Percentiles rank a stretch among this genome's conserved stretches.
Evolutionary conservation across 2,888 invertebrate genomes (phyloP).

Genomic region (Abrostola tripartita): DNA sequence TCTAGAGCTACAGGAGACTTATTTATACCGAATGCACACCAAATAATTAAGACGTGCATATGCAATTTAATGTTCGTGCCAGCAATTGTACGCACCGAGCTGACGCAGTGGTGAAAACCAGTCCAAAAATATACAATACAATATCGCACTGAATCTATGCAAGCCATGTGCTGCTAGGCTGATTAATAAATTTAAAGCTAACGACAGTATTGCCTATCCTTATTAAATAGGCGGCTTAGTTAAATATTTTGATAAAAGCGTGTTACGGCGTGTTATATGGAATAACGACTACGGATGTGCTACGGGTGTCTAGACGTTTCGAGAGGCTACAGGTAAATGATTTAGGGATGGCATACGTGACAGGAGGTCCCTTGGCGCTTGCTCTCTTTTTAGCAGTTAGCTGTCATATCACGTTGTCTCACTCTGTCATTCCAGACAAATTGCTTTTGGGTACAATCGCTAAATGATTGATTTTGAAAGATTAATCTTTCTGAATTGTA

Average conservation of each 20-base stretch:
- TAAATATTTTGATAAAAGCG: slow-evolving; percentile 31
- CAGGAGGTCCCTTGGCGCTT: not conserved
- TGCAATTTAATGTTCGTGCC: slow-evolving; percentile 49
- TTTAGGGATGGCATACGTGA: not conserved
- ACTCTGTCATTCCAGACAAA: not conserved
- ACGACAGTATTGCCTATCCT: slow-evolving; percentile 27
- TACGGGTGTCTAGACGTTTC: not conserved
- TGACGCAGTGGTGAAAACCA: slow-evolving; percentile 69
- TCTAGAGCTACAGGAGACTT: slow-evolving; percentile 36
- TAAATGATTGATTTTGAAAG: not conserved
- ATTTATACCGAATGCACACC: slow-evolving; percentile 40
- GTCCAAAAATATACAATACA: slow-evolving; percentile 75
- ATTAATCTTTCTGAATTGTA: slow-evolving; percentile 1
- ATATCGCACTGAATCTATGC: slow-evolving; percentile 50
- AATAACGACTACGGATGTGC: not conserved
- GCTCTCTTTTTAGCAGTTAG: not conserved
- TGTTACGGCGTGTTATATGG: not conserved
- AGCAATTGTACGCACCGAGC: slow-evolving; percentile 53
- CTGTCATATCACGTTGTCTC: not conserved
- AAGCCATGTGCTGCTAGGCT: slow-evolving; percentile 31
- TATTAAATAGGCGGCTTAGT: slow-evolving; percentile 34
- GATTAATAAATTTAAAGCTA: slow-evolving; percentile 45
- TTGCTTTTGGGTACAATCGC: not conserved
- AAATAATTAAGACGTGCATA: slow-evolving; percentile 39
- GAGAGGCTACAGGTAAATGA: not conserved